phyloP scores from a whole-genome alignment of 2,113 vertebrate genomes.

The Vulpes lagopus region DNA sequence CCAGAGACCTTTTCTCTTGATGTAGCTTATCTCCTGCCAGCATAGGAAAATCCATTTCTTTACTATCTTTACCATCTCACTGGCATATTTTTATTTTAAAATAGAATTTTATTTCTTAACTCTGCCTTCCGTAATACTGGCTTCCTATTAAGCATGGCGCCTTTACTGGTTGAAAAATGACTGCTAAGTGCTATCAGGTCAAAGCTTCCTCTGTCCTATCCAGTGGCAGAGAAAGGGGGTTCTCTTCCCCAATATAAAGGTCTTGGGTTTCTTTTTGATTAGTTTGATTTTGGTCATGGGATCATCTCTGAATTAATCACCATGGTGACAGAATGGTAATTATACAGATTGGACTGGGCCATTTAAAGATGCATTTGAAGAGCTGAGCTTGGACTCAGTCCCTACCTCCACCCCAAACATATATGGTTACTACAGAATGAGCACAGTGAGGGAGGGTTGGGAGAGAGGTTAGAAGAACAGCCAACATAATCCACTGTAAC shows the following conservation, averaged over 20 bases:
- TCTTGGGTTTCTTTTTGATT: not conserved
- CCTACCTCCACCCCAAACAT: not conserved
- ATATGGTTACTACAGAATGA: not conserved
- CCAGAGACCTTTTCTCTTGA: not conserved
- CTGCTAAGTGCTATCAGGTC: not conserved
- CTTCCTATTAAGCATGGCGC: not conserved
- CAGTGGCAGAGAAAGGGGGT: not conserved
- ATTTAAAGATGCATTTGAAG: not conserved
- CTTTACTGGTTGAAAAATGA: not conserved
- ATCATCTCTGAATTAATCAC: not conserved
- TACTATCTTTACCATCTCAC: no score
- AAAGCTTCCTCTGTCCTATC: not conserved
- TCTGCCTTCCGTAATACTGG: not conserved
- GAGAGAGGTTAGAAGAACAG: not conserved
- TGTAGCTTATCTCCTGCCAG: no score
- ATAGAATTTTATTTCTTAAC: no score
- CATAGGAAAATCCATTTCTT: no score
- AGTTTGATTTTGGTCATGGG: not conserved
- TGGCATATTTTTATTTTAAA: no score
- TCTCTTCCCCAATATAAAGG: not conserved
- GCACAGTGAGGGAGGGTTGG: accelerated
- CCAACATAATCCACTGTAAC: not conserved
- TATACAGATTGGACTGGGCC: not conserved
- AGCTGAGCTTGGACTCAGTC: not conserved
- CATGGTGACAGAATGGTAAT: not conserved